Base-by-base conservation (phyloP, 1,140 invertebrate species). In the Leguminivora glycinivorella region DNA sequence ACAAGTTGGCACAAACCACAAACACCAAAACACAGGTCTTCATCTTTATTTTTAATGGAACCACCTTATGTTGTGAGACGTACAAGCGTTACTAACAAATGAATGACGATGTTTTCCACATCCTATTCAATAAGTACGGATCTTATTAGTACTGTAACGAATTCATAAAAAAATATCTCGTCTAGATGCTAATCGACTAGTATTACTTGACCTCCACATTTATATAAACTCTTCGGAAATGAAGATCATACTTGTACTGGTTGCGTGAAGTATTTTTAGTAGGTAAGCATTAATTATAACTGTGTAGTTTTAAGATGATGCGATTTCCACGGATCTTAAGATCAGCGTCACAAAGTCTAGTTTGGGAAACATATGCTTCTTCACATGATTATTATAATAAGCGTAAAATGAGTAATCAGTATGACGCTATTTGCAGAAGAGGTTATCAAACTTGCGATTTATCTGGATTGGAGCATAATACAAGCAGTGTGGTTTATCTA, bases 51-150 rank as follows among this genome's bases (percentile, higher is more conserved):
- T 1, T 52, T 17, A 52, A 52, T 52, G 9, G 17, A 17, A 7
- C 47, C 19, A 22, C 47, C 19, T 52, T 52, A 52, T 9, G 5
- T 22, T 22, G 19, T n/a, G 47, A 22, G 19, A 52, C 22, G 47
- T 52, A 52, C 47, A 19, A 22, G 17, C 25, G 58, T 34, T 63
- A 63, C 58, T 17, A 63, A 63, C 58, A n/a, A 63, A 14, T 34
- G 14, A 60, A 63, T 63, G 58, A 63, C 29, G 58, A 63, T 63
- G 26, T 63, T n/a, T 60, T 17, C 58, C 12, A 26, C 58, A 63
- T 63, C 58, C 25, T 63, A 29, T 63, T 63, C 58, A 63, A 63
- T 63, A 63, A 63, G 26, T 63, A 63, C 58, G 25, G 12, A 29
- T 29, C 25, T 1, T 10, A 63, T 63, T 63, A 63, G 25, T 17